These are phyloP conservation scores for Cossypha niveicapilla DNA, from an alignment of 2,797 vertebrate genomes.

Conservation along the genomic window DNA sequence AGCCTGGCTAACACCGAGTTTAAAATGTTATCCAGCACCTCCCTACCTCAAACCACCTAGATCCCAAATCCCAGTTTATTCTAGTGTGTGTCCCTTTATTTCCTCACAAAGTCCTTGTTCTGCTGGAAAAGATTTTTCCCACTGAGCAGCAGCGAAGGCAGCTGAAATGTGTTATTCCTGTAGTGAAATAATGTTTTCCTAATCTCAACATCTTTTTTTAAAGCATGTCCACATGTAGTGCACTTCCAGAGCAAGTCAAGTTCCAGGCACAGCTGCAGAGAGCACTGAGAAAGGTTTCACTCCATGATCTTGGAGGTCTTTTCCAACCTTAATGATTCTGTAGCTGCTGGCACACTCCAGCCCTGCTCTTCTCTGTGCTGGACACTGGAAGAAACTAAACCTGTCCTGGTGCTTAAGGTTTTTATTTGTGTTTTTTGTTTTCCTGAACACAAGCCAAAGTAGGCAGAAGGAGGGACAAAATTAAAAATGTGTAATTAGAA, in stretches of 20 bases:
- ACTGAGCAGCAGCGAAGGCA: background rate
- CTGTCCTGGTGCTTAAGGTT: background rate
- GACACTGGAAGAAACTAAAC: background rate
- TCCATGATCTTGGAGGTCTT: background rate
- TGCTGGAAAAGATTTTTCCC: background rate
- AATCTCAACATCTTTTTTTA: constrained; percentile 59
- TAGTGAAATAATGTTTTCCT: constrained; percentile 57
- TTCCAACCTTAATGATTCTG: background rate
- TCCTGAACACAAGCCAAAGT: background rate
- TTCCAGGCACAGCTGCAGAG: constrained; percentile 46
- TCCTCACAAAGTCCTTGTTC: background rate
- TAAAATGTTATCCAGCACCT: background rate
- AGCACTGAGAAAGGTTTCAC: constrained; percentile 3
- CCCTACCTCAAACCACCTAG: background rate
- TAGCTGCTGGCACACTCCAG: background rate
- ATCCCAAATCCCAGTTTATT: background rate
- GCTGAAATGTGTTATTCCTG: constrained; percentile 58
- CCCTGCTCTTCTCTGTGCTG: background rate
- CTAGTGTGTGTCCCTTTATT: background rate
- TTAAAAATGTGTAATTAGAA: background rate
- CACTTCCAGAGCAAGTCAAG: constrained; percentile 2
- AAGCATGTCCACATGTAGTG: constrained; percentile 51
- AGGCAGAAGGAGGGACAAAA: background rate
- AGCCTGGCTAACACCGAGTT: background rate
- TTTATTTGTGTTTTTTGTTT: background rate